Conservation (phyloP, 2,888 invertebrate species). For the Deilephila porcellus region DNA sequence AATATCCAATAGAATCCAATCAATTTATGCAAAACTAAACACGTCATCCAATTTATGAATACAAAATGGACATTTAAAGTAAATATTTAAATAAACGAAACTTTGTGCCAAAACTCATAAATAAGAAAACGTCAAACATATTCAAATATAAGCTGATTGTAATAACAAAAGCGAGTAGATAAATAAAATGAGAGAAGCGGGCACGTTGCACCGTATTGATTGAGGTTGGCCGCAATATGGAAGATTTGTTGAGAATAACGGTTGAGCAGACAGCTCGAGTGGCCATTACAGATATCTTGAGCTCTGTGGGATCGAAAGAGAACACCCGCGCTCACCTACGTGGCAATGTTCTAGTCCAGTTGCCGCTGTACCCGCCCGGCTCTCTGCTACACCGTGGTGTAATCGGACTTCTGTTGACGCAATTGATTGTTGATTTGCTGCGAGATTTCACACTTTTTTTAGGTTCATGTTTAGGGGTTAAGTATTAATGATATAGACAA, state of each 20-base stretch:
- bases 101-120: conserved; percentile 1
- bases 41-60: conserved; percentile 12
- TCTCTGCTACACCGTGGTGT: conserved; percentile 53
- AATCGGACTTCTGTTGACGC: conserved; percentile 37
- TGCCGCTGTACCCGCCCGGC: conserved; percentile 52
- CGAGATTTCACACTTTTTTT: not conserved
- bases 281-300: conserved; percentile 81
- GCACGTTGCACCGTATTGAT: conserved; percentile 64
- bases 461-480: too few species aligned
- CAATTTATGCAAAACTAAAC: conserved; percentile 21
- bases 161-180: conserved; percentile 25
- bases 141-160: conserved; percentile 20
- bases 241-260: conserved; percentile 81
- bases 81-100: conserved; percentile 36
- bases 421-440: not conserved
- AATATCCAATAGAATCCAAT: conserved; percentile 7
- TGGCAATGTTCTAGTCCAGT: conserved; percentile 57
- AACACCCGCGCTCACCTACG: conserved; percentile 66
- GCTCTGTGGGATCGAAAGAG: conserved; percentile 66
- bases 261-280: conserved; percentile 78
- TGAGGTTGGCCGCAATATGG: conserved; percentile 74
- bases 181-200: conserved; percentile 16
- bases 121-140: not conserved
- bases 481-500: too few species aligned
- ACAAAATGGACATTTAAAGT: conserved; percentile 4